Evolutionary conservation across 2,113 vertebrate species (phyloP), one percentile per base, ranked within the genome.

Genomic region (Pelecanus crispus): DNA sequence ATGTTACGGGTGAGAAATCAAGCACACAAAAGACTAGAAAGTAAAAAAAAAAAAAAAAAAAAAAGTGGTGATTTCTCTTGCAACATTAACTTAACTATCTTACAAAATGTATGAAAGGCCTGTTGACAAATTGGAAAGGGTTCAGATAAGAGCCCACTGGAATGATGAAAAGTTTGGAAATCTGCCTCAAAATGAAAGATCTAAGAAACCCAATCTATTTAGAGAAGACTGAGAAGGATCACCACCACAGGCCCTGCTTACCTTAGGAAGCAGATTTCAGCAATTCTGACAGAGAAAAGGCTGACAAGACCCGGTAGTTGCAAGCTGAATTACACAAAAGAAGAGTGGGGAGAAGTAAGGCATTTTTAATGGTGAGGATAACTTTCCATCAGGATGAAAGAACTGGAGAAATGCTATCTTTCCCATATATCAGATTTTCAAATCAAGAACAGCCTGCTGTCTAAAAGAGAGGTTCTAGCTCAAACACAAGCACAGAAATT

Each of bases 161-260:
- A 77, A 88, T 81, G 79, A 93, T 7, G n/a, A 34, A 90, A 75
- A 91, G 42, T 90, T 91, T 96, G 79, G 90, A 92, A 87, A 95
- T 61, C 44, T 80, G 70, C 61, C 78, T 90, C 58, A 68, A 25
- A 95, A 93, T 9, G 2, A n/a, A 87, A 80, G 40, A 90, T 52
- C 52, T 92, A 32, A 66, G 90, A 96, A 94, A 87, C 52, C 79
- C 44, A 34, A 78, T 81, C 45, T 91, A 28, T 75, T 89, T 92
- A 79, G 55, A 61, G 75, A 45, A 91, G 55, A 81, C 61, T 42
- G 45, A 86, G 75, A 74, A 70, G 65, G 38, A 94, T 81, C 84
- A 61, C 81, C 49, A 38, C 62, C 42, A 49, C 26, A 75, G 81
- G 61, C 31, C 40, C 18, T 72, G 44, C 83, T 94, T 78, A 84